Conservation (phyloP, 1,140 invertebrate species). For the Diabrotica virgifera region DNA sequence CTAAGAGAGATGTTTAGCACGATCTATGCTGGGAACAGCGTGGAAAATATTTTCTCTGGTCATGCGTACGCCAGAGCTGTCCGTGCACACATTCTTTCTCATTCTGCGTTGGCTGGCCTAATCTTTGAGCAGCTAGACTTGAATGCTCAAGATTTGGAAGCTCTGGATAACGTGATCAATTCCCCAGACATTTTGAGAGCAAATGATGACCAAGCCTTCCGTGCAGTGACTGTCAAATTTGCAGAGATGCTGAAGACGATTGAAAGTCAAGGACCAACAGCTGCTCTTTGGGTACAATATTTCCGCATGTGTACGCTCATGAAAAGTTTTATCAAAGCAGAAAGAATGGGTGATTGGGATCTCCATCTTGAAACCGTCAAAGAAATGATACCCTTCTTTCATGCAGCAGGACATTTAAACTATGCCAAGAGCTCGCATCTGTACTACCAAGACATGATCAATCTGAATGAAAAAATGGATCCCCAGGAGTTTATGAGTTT, state of each 20-base stretch:
- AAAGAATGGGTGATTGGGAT: no score
- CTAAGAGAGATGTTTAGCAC: neutral
- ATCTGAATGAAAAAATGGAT: constrained; percentile 48
- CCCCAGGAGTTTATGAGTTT: constrained; percentile 49
- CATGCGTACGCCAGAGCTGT: constrained; percentile 11
- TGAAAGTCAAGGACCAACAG: constrained; percentile 31
- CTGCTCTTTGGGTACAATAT: constrained; percentile 44
- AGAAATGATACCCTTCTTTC: no score
- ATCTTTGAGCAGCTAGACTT: neutral
- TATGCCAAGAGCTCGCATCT: constrained; percentile 43
- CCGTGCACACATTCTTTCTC: constrained; percentile 21
- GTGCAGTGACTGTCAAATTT: neutral
- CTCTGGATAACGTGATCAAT: no score
- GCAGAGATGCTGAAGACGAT: neutral
- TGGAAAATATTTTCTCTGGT: constrained; percentile 6
- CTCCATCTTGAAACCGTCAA: no score
- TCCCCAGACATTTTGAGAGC: neutral
- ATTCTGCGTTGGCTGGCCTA: neutral
- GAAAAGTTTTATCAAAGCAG: constrained; percentile 35
- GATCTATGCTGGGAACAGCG: neutral
- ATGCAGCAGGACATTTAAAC: no score
- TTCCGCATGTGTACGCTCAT: constrained; percentile 36
- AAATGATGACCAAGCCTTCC: neutral
- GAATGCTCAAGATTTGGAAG: neutral
- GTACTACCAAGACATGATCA: constrained; percentile 40